Base-by-base conservation (phyloP, 2,113 vertebrate species). In the Oxygymnocypris stewartii region DNA sequence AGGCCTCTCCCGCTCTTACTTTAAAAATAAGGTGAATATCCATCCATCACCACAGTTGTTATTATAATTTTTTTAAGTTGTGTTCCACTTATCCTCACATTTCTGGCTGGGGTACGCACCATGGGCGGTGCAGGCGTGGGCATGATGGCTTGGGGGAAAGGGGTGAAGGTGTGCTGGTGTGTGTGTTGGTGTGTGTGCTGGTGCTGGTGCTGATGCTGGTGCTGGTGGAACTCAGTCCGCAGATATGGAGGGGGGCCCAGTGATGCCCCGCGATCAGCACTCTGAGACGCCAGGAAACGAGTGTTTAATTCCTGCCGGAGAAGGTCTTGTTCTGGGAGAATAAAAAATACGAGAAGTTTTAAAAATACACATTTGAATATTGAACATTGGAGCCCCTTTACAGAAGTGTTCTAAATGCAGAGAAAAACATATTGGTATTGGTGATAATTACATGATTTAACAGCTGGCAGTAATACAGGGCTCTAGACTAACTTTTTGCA, bases 131-230 rank as follows among this genome's bases (percentile, higher is more conserved):
- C 98, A 91, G 98, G 98, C 93, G 97, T 98, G 86, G 98, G 98
- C 98, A 99, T 98, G 96, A 99, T 97, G 94, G 97, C 96, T 96
- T 98, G 97, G 79, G 97, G 97, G 91, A 99, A 99, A 76, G 98
- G 98, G 18, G 98, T 99, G 95, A 99, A 99, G 94, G 98, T 99
- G 94, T 99, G 98, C 96, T 99, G 98, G 96, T 99, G 98, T 23
- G 98, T 99, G 95, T 99, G 98, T 93, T 99, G 98, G 94, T 98
- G 97, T 25, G 97, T 98, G 95, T 96, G 96, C 93, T 97, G 96
- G 92, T 97, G 96, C 91, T 97, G 96, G 51, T 97, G 96, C 92
- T 99, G 97, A 81, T 98, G 97, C 89, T 98, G 97, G 87, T 99
- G 97, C 92, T 99, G 97, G 93, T 99, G 98, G 95, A 98, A 99